phyloP scores from a whole-genome alignment of 2,797 vertebrate genomes.

The Eutrigla gurnardus region DNA sequence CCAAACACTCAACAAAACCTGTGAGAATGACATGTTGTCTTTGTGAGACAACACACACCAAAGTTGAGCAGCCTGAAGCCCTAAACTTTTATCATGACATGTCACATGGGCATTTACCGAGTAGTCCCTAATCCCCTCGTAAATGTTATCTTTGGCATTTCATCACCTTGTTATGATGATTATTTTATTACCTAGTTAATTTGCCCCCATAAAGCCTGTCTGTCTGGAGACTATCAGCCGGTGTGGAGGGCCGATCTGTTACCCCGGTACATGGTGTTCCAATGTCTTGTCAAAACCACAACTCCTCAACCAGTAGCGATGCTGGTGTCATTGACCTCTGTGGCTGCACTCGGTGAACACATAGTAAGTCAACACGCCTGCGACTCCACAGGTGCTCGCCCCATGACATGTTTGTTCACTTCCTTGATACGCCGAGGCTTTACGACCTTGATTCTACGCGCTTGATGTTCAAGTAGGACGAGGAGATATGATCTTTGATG shows the following conservation, averaged over 20 bases:
- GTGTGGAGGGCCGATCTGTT: conserved; percentile 16
- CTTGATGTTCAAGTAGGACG: conserved; percentile 5
- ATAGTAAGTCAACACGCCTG: conserved; percentile 14
- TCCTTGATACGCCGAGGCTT: conserved; percentile 3
- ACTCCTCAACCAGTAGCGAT: conserved; percentile 13
- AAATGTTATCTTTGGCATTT: conserved; percentile 11
- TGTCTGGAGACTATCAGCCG: conserved; percentile 9
- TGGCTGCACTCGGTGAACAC: conserved; percentile 8
- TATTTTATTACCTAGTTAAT: conserved; percentile 15
- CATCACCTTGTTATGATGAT: background rate
- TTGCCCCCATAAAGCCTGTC: conserved; percentile 20
- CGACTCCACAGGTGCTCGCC: conserved; percentile 38
- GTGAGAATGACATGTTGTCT: conserved; percentile 19
- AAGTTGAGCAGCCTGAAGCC: background rate
- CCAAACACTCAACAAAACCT: background rate
- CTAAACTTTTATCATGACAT: background rate
- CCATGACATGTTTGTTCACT: conserved; percentile 13
- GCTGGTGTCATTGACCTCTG: conserved; percentile 33
- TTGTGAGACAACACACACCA: conserved; percentile 14
- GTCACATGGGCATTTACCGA: background rate
- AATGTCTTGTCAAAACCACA: conserved; percentile 1
- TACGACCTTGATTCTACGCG: conserved; percentile 6
- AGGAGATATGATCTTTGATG: background rate
- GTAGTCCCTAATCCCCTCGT: background rate
- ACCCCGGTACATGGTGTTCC: conserved; percentile 19